Evolutionary conservation across 35 echinoderm and acorn worm genomes (phyloP).

Genomic region (Hemicentrotus pulcherrimus): DNA sequence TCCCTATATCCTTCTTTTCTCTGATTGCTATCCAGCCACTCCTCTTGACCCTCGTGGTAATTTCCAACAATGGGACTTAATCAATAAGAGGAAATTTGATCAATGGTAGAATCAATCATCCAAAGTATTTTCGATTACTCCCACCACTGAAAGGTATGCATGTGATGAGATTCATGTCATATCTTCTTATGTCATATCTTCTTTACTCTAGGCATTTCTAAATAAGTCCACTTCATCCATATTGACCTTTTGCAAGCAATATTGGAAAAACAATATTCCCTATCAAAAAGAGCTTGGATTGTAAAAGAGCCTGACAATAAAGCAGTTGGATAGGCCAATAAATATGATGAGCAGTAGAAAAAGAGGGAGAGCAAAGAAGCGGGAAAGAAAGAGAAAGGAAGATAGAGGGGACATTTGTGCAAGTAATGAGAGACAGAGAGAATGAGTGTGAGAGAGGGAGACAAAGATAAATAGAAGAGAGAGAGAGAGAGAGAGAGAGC

Average conservation of each 20-base stretch:
- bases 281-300: neutral
- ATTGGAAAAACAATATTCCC: constrained; percentile 19
- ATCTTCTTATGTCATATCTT: constrained; percentile 20
- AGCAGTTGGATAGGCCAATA: neutral
- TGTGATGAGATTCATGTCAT: constrained; percentile 11
- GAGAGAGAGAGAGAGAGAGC: neutral
- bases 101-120: neutral
- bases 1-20: neutral
- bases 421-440: neutral
- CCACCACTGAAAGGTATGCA: neutral
- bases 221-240: constrained; percentile 18
- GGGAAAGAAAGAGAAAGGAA: neutral
- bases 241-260: neutral
- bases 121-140: neutral
- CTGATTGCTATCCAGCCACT: neutral
- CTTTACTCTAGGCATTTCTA: constrained; percentile 11
- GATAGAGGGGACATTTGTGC: neutral
- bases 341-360: neutral
- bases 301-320: neutral
- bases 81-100: constrained; percentile 13
- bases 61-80: neutral
- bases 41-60: neutral
- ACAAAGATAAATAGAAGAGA: neutral
- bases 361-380: too few relatives aligned
- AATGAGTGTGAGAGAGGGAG: too few relatives aligned